Evolutionary conservation across 2,888 invertebrate genomes (phyloP).

Genomic region (Tipula confusa): DNA sequence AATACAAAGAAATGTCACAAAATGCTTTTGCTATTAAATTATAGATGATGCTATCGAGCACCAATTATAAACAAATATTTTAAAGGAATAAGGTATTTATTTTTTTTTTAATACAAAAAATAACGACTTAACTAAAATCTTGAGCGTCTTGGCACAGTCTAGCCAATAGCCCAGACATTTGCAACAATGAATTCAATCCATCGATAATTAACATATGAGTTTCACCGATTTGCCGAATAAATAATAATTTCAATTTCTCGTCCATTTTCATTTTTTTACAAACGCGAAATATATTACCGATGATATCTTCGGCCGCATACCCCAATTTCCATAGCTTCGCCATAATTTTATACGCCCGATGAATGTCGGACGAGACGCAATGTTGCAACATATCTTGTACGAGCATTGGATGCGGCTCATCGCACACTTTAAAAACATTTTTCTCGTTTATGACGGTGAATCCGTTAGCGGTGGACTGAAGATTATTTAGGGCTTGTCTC

Average conservation of each 20-base stretch:
- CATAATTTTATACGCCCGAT: constrained; percentile 82
- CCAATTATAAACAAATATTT: too few species aligned
- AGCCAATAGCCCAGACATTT: constrained; percentile 85
- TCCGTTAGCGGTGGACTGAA: constrained; percentile 91
- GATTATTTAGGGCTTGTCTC: constrained; percentile 94
- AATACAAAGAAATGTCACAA: too few species aligned
- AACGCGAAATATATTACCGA: constrained; percentile 90
- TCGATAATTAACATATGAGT: constrained; percentile 88
- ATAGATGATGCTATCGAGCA: too few species aligned
- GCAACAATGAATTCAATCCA: constrained; percentile 80
- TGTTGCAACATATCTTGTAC: constrained; percentile 86
- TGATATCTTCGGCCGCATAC: constrained; percentile 95
- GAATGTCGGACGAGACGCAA: constrained; percentile 76
- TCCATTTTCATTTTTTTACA: constrained; percentile 79
- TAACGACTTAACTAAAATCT: constrained; percentile 6
- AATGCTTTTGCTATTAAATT: too few species aligned
- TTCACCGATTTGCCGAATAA: constrained; percentile 85
- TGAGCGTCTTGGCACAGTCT: constrained; percentile 61
- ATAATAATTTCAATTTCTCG: constrained; percentile 77
- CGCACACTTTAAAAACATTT: constrained; percentile 98
- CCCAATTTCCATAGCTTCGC: constrained; percentile 88
- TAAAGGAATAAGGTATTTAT: too few species aligned
- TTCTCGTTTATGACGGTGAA: constrained; percentile 86
- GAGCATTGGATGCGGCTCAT: constrained; percentile 95
- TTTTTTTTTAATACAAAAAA: too few species aligned